Evolutionary conservation across 1,140 invertebrate genomes (phyloP), one percentile per base, ranked within the genome.

Genomic region (Pogonomyrmex californicus): DNA sequence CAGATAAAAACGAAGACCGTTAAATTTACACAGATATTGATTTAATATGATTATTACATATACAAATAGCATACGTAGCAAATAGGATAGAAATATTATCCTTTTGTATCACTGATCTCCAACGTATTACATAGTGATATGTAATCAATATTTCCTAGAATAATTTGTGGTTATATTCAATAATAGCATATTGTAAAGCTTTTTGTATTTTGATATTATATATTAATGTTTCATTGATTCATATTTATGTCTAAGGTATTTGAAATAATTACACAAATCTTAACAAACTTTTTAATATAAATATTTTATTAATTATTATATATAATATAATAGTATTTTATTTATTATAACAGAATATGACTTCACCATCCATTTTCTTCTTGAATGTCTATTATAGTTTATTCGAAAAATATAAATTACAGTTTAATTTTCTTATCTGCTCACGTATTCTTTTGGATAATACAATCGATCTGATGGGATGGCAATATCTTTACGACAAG

Each of bases 141-240:
- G 97, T 98, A 23, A 98, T 93, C 97, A 98, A 91, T 98, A 97
- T 92, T 98, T 97, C 4, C 93, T 98, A 23, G 96, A 97, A 78
- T 98, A 97, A 97, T 98, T 97, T 91, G 96, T 97, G 78, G 96
- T 96, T 70, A 96, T 98, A 5, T 97, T 97, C 91, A 95, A 96
- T 70, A 96, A 96, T 85, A 97, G 96, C 91, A 98, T 98, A 90
- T 95, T 96, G 79, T 85, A 36, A 38, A 76, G 14, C 12, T 58
- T 83, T 51, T 77, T n/a, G 36, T 49, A 41, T 33, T 81, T 14
- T 79, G 23, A 77, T 30, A 60, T 76, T 6, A 12, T n/a, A 30
- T 47, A n/a, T 7, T 77, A 33, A 65, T 65, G 0, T 78, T 4
- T 65, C 10, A 78, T 44, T 47, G 14, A 62, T 78, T 33, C 12